Base-by-base conservation (phyloP, 2,888 invertebrate genomes). In the Aquatica leii region DNA sequence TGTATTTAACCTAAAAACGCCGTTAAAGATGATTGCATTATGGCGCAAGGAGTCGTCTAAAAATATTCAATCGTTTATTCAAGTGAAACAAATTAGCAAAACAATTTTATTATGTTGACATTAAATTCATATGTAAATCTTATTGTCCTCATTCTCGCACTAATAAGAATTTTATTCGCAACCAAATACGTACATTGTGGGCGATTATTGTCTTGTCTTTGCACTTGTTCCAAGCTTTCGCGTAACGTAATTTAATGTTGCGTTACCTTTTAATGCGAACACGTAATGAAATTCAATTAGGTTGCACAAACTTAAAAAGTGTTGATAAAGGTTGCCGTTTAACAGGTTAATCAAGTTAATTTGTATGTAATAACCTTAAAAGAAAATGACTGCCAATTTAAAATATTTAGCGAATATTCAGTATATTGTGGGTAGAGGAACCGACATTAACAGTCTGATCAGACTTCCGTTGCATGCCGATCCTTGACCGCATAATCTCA, bases 401-500 rank as follows among this genome's bases (percentile, higher is more conserved):
- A 56, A 46, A 46, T 34, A 43, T 51, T 58, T 51, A 58, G 17
- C 58, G 24, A 51, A 41, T 54, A 41, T 54, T 49, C 48, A 34
- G 12, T 49, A 15, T 15, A 49, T 40, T 24, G 48, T 48, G 53
- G 54, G 54, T 49, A 58, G 53, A 58, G 65, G 61, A 65, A 54
- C 61, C 60, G 54, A 49, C 60, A 65, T 59, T 62, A 61, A 49
- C 57, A 62, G 62, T 63, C 60, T 51, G 63, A 60, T 59, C 65
- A 58, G 62, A 60, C 68, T 66, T 69, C 67, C 69, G 65, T 65
- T 65, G 68, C 60, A 56, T 58, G 60, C 56, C 62, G 68, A 69
- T 76, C 77, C 77, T 77, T 77, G 77, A 77, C 77, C 77, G 76
- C 73, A 65, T 76, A 76, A 77, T 75, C 77, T 74, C 77, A 76